Base-by-base conservation (phyloP, 2,888 invertebrate species). In the Dryobotodes eremita region DNA sequence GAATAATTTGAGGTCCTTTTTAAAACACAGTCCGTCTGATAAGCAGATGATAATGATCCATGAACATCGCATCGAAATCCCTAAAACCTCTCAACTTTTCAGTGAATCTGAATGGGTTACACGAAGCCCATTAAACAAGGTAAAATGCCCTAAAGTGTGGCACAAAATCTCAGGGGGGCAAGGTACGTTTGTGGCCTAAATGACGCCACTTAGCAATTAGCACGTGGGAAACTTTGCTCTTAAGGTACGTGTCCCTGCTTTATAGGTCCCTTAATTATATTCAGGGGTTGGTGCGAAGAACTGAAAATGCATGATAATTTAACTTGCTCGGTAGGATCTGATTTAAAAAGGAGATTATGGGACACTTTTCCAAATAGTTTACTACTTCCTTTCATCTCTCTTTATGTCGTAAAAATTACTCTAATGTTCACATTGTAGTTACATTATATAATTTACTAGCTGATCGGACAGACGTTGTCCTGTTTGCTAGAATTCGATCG, bases 211-310 rank as follows among this genome's bases (percentile, higher is more conserved):
- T 62, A 42, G 46, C 62, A 74, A 82, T 86, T 80, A 74, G 61
- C 61, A 26, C 48, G 15, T 36, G 62, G 10, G 10, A 8, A 82
- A 85, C 86, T 85, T 82, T 73, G 36, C 86, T 82, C 15, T 86
- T 68, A 73, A 26, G 23, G n/a, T 50, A 20, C 50, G 0, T 72
- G 57, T 62, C 50, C 42, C 1, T 31, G n/a, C 15, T 68, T 46
- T 57, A 13, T 13, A 10, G 13, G 31, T 68, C 86, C 82, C 68
- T 74, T 59, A 48, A 73, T 61, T n/a, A 57, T 26, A 26, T 50
- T 57, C 48, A 66, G 17, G 13, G 20, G 62, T n/a, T 46, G 13
- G 26, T 50, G n/a, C 4, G 2, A 23, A 42, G n/a, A 15, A 8
- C 23, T 42, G 1, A 42, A 55, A 36, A 46, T 31, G 0, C 48